These are phyloP conservation scores for Lepidotrigona ventralis DNA, from an alignment of 1,140 invertebrate species.

Conservation along the genomic window DNA sequence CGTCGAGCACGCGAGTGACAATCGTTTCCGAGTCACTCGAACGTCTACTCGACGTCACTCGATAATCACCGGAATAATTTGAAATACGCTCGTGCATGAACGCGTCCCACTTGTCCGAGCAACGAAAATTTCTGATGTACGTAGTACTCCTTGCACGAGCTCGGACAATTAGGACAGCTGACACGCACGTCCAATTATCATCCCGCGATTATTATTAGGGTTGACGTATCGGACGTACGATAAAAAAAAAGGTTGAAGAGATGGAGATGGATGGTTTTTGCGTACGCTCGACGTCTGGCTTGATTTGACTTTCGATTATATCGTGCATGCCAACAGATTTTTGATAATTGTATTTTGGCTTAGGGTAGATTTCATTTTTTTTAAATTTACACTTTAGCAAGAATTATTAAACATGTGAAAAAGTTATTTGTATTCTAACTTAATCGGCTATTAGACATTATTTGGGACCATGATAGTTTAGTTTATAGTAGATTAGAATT, in stretches of 20 bases:
- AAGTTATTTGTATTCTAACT: no score
- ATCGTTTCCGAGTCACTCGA: conserved; percentile 49
- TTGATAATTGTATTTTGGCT: neutral
- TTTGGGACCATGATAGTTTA: no score
- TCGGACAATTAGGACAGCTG: conserved; percentile 2
- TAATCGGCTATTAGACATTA: no score
- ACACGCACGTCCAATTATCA: conserved; percentile 28
- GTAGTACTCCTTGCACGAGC: neutral
- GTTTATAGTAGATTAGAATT: no score
- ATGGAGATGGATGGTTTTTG: neutral
- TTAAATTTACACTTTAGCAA: no score
- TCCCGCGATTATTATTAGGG: neutral
- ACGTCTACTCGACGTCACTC: conserved; percentile 44
- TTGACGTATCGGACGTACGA: neutral
- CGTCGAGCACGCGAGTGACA: conserved; percentile 39
- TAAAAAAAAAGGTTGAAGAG: neutral
- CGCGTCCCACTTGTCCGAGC: neutral
- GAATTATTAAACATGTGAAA: no score
- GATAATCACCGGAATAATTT: conserved; percentile 31
- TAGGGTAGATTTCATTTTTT: neutral
- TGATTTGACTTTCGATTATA: neutral
- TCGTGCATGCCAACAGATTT: neutral
- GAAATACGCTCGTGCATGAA: neutral
- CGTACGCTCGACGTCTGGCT: neutral
- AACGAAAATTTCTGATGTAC: conserved; percentile 1